Conservation (phyloP, 2,797 vertebrate species). For the Rhinoraja longicauda region DNA sequence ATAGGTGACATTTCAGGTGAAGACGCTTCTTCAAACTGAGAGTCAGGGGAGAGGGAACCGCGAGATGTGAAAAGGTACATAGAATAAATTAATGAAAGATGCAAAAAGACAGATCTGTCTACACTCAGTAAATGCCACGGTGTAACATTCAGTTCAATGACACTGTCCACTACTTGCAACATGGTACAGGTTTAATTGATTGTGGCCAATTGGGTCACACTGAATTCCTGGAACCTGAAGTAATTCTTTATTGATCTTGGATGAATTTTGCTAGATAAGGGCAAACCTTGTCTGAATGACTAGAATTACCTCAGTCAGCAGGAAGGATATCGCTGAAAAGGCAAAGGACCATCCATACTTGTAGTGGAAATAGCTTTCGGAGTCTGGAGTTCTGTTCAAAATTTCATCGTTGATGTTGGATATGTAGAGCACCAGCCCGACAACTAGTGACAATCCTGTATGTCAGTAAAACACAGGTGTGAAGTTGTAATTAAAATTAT, state of each 20-base stretch:
- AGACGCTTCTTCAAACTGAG: too few relatives aligned
- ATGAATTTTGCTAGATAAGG: not conserved
- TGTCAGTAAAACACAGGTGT: not conserved
- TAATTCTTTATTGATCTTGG: not conserved
- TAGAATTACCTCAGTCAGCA: slow-evolving; percentile 77
- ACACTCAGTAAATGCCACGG: too few relatives aligned
- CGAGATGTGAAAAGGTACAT: too few relatives aligned
- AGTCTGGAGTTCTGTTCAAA: slow-evolving; percentile 78
- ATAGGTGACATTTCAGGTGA: too few relatives aligned
- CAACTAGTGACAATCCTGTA: slow-evolving; percentile 73
- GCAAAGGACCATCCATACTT: slow-evolving; percentile 87
- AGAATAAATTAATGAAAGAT: too few relatives aligned
- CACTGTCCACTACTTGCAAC: not conserved
- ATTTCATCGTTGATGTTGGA: slow-evolving; percentile 88
- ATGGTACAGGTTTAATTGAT: not conserved
- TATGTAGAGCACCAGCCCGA: slow-evolving; percentile 85
- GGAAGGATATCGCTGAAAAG: slow-evolving; percentile 84
- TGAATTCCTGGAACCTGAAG: not conserved
- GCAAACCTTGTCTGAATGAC: not conserved
- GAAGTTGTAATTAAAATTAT: not conserved
- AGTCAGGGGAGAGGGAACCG: too few relatives aligned
- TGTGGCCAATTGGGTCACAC: not conserved
- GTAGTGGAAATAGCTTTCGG: slow-evolving; percentile 80
- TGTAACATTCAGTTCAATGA: not conserved
- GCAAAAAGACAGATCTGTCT: too few relatives aligned